Conservation (phyloP, 2,797 vertebrate species). For the Microchirus variegatus region DNA sequence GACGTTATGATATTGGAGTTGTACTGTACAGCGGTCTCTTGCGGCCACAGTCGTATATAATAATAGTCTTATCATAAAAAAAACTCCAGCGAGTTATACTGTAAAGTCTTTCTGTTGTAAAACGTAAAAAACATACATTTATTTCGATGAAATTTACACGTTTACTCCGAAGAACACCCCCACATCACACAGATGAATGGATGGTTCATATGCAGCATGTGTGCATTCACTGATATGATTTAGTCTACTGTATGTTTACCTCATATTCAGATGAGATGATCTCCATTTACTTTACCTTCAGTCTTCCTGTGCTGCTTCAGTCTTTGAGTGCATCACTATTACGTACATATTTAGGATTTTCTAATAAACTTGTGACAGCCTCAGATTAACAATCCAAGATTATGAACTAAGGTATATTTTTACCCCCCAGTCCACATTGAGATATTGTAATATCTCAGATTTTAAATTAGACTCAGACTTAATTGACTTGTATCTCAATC, state of each 20-base stretch:
- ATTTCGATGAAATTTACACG: slow-evolving; percentile 8
- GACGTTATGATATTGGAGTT: slow-evolving; percentile 18
- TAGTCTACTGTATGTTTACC: background rate
- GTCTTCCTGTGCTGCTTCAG: too few species aligned
- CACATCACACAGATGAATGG: background rate
- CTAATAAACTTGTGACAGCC: too few species aligned
- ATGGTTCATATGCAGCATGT: background rate
- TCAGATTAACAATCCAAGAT: too few species aligned
- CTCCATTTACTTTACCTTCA: slow-evolving; percentile 2
- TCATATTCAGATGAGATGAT: slow-evolving; percentile 15
- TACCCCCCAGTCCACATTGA: too few species aligned
- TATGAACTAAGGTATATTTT: too few species aligned
- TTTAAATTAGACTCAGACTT: too few species aligned
- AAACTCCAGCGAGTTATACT: background rate
- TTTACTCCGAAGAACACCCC: background rate
- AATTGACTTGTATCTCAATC: too few species aligned
- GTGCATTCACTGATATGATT: slow-evolving; percentile 4
- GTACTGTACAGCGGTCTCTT: slow-evolving; percentile 9
- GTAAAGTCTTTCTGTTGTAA: background rate
- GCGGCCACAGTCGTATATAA: slow-evolving; percentile 5
- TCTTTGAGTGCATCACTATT: too few species aligned
- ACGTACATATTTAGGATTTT: too few species aligned
- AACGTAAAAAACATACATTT: slow-evolving; percentile 27
- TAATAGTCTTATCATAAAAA: slow-evolving; percentile 13
- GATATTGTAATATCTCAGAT: too few species aligned